Percentiles rank a stretch among this genome's conserved stretches.
phyloP scores from a whole-genome alignment of 2,113 vertebrate species.

The Calypte anna region DNA sequence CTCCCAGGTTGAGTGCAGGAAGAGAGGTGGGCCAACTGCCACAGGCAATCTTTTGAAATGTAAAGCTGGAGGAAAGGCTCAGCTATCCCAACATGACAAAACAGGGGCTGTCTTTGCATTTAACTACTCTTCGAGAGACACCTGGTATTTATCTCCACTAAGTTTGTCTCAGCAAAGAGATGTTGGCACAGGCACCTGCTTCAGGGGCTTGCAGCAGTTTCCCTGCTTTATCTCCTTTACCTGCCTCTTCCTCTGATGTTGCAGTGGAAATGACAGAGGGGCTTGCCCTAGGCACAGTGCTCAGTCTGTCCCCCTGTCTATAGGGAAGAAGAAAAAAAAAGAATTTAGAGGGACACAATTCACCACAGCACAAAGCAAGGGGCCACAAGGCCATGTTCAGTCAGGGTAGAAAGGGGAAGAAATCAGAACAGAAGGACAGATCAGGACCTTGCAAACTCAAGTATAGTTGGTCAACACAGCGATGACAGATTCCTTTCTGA shows the following conservation, averaged over 20 bases:
- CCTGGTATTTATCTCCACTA: conserved; percentile 26
- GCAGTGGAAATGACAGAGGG: neutral
- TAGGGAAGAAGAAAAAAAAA: neutral
- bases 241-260: neutral
- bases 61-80: neutral
- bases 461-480: neutral
- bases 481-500: neutral
- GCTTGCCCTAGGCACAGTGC: neutral
- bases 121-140: neutral
- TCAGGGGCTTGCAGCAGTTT: neutral
- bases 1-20: neutral
- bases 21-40: neutral
- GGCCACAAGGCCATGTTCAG: neutral
- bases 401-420: neutral
- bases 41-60: neutral
- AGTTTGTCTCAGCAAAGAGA: neutral
- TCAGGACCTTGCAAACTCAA: neutral
- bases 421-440: neutral
- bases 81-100: neutral
- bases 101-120: neutral
- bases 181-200: neutral
- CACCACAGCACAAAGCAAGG: neutral
- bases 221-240: neutral
- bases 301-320: neutral
- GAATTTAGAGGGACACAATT: fast-evolving